These are phyloP conservation scores for Conopomorpha cramerella DNA, from an alignment of 1,140 invertebrate species.

Conservation along the genomic window DNA sequence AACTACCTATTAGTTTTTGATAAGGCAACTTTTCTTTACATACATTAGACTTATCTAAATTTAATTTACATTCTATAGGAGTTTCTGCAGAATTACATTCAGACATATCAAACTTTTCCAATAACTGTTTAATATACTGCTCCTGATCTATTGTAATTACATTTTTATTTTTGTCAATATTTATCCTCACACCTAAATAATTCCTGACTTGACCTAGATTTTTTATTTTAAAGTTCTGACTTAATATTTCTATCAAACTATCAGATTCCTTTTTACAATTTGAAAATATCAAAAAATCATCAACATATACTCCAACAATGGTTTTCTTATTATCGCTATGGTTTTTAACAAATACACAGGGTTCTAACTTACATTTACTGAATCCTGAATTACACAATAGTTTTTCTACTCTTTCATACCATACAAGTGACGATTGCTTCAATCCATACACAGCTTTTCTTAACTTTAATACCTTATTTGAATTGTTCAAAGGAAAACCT, in stretches of 20 bases:
- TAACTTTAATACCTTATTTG: no score
- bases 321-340: conserved; percentile 4
- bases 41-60: no score
- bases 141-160: conserved; percentile 1
- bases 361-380: conserved; percentile 3
- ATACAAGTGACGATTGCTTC: not conserved
- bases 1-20: no score
- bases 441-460: not conserved
- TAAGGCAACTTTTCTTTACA: no score
- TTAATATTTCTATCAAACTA: no score
- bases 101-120: conserved; percentile 12
- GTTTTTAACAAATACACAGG: conserved; percentile 8
- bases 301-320: conserved; percentile 9
- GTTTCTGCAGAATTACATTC: no score
- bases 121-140: conserved; percentile 8
- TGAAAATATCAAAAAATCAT: conserved; percentile 10
- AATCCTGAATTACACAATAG: not conserved
- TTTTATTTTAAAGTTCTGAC: conserved; percentile 8
- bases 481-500: no score
- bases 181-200: conserved; percentile 4
- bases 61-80: no score
- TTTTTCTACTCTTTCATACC: not conserved
- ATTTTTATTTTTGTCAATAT: no score
- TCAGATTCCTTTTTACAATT: not conserved
- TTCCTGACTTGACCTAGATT: conserved; percentile 2